A percentile compares a stretch with the other conserved stretches of the same genome.
Conservation (phyloP, 2,888 invertebrate species). For the Pyrochroa serraticornis region DNA sequence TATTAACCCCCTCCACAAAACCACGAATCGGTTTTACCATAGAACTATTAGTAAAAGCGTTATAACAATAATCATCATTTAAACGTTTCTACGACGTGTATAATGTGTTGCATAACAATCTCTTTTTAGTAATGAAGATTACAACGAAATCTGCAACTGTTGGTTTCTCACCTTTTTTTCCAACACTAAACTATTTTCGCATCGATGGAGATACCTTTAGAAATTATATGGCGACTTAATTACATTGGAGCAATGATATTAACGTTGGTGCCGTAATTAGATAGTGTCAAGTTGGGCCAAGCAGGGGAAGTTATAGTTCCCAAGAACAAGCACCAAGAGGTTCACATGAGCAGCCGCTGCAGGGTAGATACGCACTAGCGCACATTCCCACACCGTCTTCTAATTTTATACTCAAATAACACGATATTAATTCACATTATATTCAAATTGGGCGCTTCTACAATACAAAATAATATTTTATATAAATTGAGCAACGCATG, state of each 20-base stretch:
- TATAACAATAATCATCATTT: too few species aligned
- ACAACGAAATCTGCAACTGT: too few species aligned
- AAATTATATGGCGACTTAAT: too few species aligned
- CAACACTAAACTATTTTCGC: too few species aligned
- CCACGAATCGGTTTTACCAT: too few species aligned
- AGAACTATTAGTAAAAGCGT: too few species aligned
- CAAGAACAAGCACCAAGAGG: constrained; percentile 36
- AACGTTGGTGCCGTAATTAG: constrained; percentile 3
- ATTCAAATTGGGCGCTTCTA: constrained; percentile 33
- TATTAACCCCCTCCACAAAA: too few species aligned
- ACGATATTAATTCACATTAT: constrained; percentile 38
- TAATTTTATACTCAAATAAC: constrained; percentile 35
- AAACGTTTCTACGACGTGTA: background rate
- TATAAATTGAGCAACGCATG: background rate
- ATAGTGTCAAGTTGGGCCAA: constrained; percentile 8
- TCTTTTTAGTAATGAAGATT: background rate
- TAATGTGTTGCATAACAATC: constrained; percentile 8
- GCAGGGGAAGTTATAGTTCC: constrained; percentile 32
- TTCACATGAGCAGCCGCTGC: constrained; percentile 42
- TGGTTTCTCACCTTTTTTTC: too few species aligned
- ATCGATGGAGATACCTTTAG: too few species aligned
- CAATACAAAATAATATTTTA: constrained; percentile 11
- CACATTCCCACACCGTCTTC: constrained; percentile 39
- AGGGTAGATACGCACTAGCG: constrained; percentile 37
- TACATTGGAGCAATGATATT: too few species aligned